These are phyloP conservation scores for Ptychadena robeensis DNA, from an alignment of 2,797 vertebrate genomes.

Conservation along the genomic window DNA sequence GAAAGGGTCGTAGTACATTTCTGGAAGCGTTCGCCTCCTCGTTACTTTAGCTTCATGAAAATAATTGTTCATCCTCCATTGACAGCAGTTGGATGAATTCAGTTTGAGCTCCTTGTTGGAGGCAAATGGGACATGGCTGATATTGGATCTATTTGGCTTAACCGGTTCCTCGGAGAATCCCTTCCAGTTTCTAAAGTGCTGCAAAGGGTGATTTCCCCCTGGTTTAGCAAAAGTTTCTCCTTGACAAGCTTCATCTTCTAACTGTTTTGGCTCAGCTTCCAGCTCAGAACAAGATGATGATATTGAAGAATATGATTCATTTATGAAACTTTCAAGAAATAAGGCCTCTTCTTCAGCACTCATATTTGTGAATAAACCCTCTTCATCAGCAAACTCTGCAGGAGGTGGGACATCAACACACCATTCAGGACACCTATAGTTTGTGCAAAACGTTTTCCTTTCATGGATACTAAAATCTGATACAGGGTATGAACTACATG, in stretches of 20 bases:
- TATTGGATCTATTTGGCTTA: conserved; percentile 69
- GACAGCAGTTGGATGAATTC: conserved; percentile 67
- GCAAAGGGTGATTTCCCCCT: conserved; percentile 62
- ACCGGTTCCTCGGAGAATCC: conserved; percentile 65
- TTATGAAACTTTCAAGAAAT: conserved; percentile 59
- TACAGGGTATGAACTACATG: conserved; percentile 62
- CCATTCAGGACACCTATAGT: conserved; percentile 62
- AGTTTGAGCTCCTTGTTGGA: conserved; percentile 56
- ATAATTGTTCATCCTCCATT: conserved; percentile 71
- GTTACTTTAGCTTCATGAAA: conserved; percentile 67
- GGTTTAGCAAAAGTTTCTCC: conserved; percentile 61
- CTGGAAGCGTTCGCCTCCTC: conserved; percentile 80
- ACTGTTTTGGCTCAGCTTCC: conserved; percentile 64
- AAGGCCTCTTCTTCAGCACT: conserved; percentile 68
- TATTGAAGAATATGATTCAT: conserved; percentile 58
- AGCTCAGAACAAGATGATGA: conserved; percentile 29
- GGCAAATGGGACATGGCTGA: conserved; percentile 65
- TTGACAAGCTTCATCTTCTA: conserved; percentile 55
- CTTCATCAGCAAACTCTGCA: conserved; percentile 72
- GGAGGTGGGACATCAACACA: conserved; percentile 71
- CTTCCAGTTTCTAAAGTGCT: conserved; percentile 59
- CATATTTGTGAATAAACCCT: conserved; percentile 66
- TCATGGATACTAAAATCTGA: conserved; percentile 63
- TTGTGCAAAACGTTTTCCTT: conserved; percentile 61
- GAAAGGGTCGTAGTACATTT: conserved; percentile 58